A percentile compares a stretch with the other conserved stretches of the same genome.
Conservation (phyloP, 2,888 invertebrate genomes). For the Papilio protenor region DNA sequence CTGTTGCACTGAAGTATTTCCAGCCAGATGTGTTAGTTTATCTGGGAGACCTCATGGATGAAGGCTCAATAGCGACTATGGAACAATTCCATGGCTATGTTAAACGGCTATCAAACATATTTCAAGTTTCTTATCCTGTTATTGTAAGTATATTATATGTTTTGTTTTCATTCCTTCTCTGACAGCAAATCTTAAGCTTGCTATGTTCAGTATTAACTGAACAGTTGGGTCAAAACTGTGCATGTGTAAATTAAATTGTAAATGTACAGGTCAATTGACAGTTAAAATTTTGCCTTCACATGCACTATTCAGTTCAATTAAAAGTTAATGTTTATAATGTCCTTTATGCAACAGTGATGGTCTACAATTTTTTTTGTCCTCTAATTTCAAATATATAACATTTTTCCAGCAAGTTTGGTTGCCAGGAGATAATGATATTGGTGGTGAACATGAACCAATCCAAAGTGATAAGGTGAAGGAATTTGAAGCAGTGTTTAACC, state of each 20-base stretch:
- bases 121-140: constrained; percentile 63
- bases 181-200: no score
- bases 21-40: constrained; percentile 94
- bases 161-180: background rate
- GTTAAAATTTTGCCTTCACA: no score
- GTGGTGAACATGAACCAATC: constrained; percentile 93
- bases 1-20: constrained; percentile 87
- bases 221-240: no score
- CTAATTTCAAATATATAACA: background rate
- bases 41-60: constrained; percentile 97
- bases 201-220: no score
- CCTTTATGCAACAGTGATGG: no score
- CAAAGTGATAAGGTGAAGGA: constrained; percentile 87
- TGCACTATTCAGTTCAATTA: no score
- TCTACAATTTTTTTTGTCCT: background rate
- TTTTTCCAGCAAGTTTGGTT: constrained; percentile 90
- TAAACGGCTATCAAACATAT: constrained; percentile 85
- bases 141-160: constrained; percentile 56
- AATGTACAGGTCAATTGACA: no score
- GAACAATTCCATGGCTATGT: constrained; percentile 90
- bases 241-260: no score
- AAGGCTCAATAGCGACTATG: constrained; percentile 91
- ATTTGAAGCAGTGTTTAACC: constrained; percentile 90
- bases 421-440: constrained; percentile 99
- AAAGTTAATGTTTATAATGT: no score